Percentiles rank a stretch among this genome's conserved stretches.
Conservation (phyloP, 2,888 invertebrate species). For the Empis livida region DNA sequence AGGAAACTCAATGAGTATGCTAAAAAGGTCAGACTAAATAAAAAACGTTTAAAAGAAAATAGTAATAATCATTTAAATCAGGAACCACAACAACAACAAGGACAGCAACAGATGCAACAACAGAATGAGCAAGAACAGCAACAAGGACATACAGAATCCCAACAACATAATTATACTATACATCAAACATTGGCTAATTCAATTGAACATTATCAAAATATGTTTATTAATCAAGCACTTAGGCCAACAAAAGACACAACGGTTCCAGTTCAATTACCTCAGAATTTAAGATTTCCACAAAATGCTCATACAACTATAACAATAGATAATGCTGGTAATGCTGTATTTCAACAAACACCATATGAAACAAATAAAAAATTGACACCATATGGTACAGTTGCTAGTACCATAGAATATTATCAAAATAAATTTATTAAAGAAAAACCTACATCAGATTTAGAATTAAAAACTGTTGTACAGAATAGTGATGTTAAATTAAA, state of each 20-base stretch:
- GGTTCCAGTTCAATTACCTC: conserved; percentile 17
- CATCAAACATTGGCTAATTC: conserved; percentile 20
- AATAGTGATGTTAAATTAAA: conserved; percentile 9
- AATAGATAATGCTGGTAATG: conserved; percentile 23
- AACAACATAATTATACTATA: conserved; percentile 6
- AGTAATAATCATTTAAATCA: conserved; percentile 28
- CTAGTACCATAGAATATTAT: conserved; percentile 33
- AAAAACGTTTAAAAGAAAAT: conserved; percentile 31
- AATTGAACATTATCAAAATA: conserved; percentile 34
- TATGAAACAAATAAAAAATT: conserved; percentile 22
- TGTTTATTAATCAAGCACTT: conserved; percentile 30
- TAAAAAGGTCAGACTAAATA: conserved; percentile 37
- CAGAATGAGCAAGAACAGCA: conserved; percentile 22
- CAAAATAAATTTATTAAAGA: conserved; percentile 32
- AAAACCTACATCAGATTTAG: neutral
- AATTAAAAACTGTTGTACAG: conserved; percentile 6
- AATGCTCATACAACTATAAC: conserved; percentile 14
- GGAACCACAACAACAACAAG: conserved; percentile 20
- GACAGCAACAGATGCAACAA: conserved; percentile 15
- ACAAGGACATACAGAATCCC: conserved; percentile 10
- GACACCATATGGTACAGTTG: conserved; percentile 27
- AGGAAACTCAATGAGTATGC: conserved; percentile 36
- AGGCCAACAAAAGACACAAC: conserved; percentile 17
- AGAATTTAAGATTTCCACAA: conserved; percentile 15
- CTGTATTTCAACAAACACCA: conserved; percentile 29